Base-by-base conservation (phyloP, 2,797 vertebrate species). In the Thalassophryne amazonica region DNA sequence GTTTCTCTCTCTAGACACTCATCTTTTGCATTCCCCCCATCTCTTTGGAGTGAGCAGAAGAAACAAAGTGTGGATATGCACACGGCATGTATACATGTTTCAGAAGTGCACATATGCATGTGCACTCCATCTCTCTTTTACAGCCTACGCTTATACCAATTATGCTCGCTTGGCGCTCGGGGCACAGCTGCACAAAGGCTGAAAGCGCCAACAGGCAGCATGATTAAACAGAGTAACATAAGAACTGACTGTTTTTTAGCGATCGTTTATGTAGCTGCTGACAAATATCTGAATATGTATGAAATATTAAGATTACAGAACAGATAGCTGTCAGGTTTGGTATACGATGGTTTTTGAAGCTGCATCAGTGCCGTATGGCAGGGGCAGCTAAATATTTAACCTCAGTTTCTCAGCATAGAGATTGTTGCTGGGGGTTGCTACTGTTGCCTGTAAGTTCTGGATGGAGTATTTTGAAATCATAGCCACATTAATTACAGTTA, bases 291-390 rank as follows among this genome's bases (percentile, higher is more conserved):
- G 68, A 69, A 82, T 74, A 61, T 46, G 62, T 32, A 73, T 86
- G 10, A 84, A 85, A 84, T 84, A 84, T 85, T 84, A 45, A 84
- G 72, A 55, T 25, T 18, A 12, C 40, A 47, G 59, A 42, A 39
- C 0, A 3, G 24, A 43, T 29, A 23, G 23, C 34, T 55, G 32
- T 46, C 41, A 6, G 28, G 20, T 54, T 64, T 42, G 57, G 22
- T n/a, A 16, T 27, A 0, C 16, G 18, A 24, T 2, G 37, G 18
- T 6, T 56, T 56, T 12, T n/a, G 24, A 63, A 54, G 51, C 22
- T 22, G 46, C 38, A 29, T 51, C 29, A 53, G 23, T 28, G 36
- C 47, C 28, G 28, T 23, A 28, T 45, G 19, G 21, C 27, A 39
- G 29, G 19, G 8, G n/a, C 35, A 19, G 14, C 3, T 50, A 30